phyloP scores from a whole-genome alignment of 1,140 invertebrate genomes.

The Caenorhabditis remanei region DNA sequence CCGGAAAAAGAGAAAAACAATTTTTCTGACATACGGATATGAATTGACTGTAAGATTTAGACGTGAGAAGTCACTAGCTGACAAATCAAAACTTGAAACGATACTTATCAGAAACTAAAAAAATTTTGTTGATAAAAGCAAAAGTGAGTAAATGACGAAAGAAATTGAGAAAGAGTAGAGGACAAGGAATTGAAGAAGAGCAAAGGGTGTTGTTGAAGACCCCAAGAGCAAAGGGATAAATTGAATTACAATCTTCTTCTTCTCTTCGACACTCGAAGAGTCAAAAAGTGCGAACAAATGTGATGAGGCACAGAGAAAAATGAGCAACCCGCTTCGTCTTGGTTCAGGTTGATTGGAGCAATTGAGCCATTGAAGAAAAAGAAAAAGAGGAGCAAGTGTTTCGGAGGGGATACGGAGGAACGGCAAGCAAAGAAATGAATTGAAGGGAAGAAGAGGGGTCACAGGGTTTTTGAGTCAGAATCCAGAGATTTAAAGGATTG shows the following conservation, averaged over 20 bases:
- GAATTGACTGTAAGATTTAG: too few relatives aligned
- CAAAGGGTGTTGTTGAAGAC: not conserved
- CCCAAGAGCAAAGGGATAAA: not conserved
- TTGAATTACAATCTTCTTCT: conserved; percentile 19
- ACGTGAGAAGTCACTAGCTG: too few relatives aligned
- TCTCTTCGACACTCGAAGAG: not conserved
- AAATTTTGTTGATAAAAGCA: not conserved
- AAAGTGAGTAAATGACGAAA: not conserved
- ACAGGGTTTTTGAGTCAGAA: too few relatives aligned
- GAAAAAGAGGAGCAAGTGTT: not conserved
- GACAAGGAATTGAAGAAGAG: not conserved
- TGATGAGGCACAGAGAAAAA: not conserved
- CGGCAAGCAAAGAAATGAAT: not conserved
- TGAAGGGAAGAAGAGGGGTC: too few relatives aligned
- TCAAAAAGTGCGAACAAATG: conserved; percentile 38
- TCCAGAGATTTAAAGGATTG: too few relatives aligned
- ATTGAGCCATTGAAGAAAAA: not conserved
- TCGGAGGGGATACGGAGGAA: not conserved
- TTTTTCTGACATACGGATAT: too few relatives aligned
- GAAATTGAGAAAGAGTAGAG: not conserved
- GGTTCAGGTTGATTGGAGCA: not conserved
- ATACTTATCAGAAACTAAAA: not conserved
- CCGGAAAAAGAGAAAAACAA: too few relatives aligned
- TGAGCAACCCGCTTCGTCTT: not conserved
- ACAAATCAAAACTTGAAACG: not conserved